phyloP scores from a whole-genome alignment of 2,888 invertebrate genomes.

The Carpatolechia fugitivella region DNA sequence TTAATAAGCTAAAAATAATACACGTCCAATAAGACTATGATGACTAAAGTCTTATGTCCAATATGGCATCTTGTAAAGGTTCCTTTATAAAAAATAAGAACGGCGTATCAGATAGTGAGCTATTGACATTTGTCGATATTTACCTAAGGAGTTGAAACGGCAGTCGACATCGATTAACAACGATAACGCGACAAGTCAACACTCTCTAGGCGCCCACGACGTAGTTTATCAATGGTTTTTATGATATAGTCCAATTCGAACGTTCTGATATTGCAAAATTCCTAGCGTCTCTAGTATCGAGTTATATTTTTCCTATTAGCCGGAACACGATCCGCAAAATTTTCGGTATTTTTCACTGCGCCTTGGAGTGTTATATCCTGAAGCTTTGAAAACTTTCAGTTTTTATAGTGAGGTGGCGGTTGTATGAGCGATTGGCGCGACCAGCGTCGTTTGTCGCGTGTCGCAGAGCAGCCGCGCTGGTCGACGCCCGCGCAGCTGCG shows the following conservation, averaged over 20 bases:
- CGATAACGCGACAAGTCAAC: slow-evolving; percentile 65
- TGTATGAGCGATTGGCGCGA: too few species aligned
- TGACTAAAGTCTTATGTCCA: slow-evolving; percentile 44
- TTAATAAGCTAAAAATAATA: slow-evolving; percentile 70
- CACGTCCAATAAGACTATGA: slow-evolving; percentile 35
- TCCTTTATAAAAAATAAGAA: slow-evolving; percentile 58
- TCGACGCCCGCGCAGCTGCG: slow-evolving; percentile 42
- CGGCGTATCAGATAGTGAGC: slow-evolving; percentile 68
- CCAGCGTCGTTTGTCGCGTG: too few species aligned
- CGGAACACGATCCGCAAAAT: not conserved
- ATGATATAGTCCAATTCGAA: slow-evolving; percentile 35
- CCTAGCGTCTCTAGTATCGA: slow-evolving; percentile 1
- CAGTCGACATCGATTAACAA: slow-evolving; percentile 72
- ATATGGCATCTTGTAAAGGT: slow-evolving; percentile 57
- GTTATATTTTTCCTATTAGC: not conserved
- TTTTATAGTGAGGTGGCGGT: too few species aligned
- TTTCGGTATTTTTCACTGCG: not conserved
- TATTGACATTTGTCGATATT: slow-evolving; percentile 72
- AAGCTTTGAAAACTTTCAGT: too few species aligned
- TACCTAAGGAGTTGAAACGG: slow-evolving; percentile 75
- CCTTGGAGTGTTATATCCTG: not conserved
- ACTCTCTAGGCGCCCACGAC: slow-evolving; percentile 62
- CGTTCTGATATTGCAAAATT: slow-evolving; percentile 56
- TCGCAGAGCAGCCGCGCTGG: not conserved
- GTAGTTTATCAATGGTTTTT: slow-evolving; percentile 58